phyloP scores from a whole-genome alignment of 2,797 vertebrate genomes.

The Smutsia gigantea region DNA sequence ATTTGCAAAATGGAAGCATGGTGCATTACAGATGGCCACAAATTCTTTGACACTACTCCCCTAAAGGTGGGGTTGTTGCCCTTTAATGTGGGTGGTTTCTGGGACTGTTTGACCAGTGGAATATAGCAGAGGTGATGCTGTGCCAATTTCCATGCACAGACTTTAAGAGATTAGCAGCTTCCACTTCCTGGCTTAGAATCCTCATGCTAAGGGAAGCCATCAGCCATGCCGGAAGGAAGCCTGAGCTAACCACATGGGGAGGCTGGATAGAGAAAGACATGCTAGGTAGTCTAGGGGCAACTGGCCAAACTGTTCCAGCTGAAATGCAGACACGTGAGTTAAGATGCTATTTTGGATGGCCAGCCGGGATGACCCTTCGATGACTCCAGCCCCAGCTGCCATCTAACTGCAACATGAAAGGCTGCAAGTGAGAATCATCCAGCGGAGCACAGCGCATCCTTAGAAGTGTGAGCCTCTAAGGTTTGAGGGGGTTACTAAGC shows the following conservation, averaged over 20 bases:
- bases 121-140: background rate
- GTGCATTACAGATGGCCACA: background rate
- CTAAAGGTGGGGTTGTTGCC: background rate
- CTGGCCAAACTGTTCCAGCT: background rate
- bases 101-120: background rate
- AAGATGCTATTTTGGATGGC: background rate
- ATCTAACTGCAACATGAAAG: background rate
- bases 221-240: rapidly evolving
- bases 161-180: background rate
- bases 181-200: background rate
- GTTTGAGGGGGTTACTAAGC: background rate
- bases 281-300: background rate
- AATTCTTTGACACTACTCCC: background rate
- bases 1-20: background rate
- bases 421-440: background rate
- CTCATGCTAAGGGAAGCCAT: background rate
- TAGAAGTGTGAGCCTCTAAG: background rate
- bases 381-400: background rate
- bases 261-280: background rate
- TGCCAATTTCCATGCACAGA: background rate
- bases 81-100: background rate
- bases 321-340: background rate
- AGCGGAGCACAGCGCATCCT: background rate
- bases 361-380: background rate
- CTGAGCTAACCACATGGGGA: background rate